These are phyloP conservation scores for Anabas testudineus DNA, from an alignment of 2,797 vertebrate species.

Conservation along the genomic window DNA sequence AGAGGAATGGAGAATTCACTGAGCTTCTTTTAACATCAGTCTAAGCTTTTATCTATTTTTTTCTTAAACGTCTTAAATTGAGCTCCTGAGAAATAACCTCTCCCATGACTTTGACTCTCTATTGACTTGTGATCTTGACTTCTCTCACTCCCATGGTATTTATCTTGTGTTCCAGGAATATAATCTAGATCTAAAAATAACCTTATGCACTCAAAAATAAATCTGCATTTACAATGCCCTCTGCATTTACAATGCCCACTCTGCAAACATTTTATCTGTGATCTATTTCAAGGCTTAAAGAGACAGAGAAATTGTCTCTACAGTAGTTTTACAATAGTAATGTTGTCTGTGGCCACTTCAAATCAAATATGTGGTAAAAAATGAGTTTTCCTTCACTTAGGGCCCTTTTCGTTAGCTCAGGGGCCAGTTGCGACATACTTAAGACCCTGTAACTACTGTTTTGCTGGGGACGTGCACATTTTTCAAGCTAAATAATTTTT, in stretches of 20 bases:
- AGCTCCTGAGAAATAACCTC: slow-evolving; percentile 35
- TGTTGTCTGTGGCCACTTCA: no score
- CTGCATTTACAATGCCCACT: background rate
- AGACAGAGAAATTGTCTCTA: background rate
- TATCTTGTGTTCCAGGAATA: slow-evolving; percentile 14
- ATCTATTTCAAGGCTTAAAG: slow-evolving; percentile 1
- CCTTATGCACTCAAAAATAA: slow-evolving; percentile 19
- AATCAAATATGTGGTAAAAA: background rate
- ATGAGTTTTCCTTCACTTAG: background rate
- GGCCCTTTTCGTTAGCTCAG: no score
- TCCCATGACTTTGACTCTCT: background rate
- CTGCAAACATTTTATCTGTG: background rate
- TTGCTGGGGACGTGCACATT: background rate
- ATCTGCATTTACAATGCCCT: background rate
- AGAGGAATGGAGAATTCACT: slow-evolving; percentile 20
- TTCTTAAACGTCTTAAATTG: slow-evolving; percentile 27
- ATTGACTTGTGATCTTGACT: slow-evolving; percentile 18
- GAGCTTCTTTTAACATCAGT: slow-evolving; percentile 25
- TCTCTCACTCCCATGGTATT: background rate
- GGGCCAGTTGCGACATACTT: no score
- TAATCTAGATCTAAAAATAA: slow-evolving; percentile 23
- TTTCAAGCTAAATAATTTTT: background rate
- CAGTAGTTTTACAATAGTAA: no score
- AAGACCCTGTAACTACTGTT: background rate
- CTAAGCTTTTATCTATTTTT: slow-evolving; percentile 43